Percentiles rank a stretch among this genome's conserved stretches.
These are phyloP conservation scores for Zelostemma sp. DNA, from an alignment of 1,140 invertebrate genomes.

Conservation along the genomic window DNA sequence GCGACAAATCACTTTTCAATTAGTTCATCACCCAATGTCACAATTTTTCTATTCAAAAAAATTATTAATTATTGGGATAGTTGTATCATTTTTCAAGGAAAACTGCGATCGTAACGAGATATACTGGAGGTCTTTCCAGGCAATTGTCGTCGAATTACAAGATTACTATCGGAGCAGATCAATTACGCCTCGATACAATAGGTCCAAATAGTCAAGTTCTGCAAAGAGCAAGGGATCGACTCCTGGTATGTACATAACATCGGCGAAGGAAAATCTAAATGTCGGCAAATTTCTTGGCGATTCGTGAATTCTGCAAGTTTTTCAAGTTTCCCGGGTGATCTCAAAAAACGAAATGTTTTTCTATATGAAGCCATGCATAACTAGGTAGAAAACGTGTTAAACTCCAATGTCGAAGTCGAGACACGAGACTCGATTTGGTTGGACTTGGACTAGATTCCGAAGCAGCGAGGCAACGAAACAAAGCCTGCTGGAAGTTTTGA, in stretches of 20 bases:
- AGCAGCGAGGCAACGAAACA: no score
- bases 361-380: no score
- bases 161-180: no score
- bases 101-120: slow-evolving; percentile 73
- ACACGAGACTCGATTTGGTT: no score
- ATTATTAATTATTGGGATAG: slow-evolving; percentile 1
- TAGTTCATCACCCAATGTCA: neutral
- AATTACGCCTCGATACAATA: no score
- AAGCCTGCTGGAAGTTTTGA: no score
- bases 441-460: no score
- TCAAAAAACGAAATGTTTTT: slow-evolving; percentile 64
- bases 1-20: neutral
- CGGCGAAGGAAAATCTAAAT: slow-evolving; percentile 88
- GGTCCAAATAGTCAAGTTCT: no score
- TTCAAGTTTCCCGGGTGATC: no score
- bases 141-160: slow-evolving; percentile 79
- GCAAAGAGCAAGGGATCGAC: no score
- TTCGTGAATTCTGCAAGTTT: no score
- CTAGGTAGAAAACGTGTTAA: slow-evolving; percentile 62
- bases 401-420: slow-evolving; percentile 63
- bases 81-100: slow-evolving; percentile 68
- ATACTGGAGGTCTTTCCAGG: slow-evolving; percentile 75
- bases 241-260: slow-evolving; percentile 81
- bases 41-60: neutral
- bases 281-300: no score